Evolutionary conservation across 2,888 invertebrate species (phyloP).

Genomic region (Acanthosepion lycidas): DNA sequence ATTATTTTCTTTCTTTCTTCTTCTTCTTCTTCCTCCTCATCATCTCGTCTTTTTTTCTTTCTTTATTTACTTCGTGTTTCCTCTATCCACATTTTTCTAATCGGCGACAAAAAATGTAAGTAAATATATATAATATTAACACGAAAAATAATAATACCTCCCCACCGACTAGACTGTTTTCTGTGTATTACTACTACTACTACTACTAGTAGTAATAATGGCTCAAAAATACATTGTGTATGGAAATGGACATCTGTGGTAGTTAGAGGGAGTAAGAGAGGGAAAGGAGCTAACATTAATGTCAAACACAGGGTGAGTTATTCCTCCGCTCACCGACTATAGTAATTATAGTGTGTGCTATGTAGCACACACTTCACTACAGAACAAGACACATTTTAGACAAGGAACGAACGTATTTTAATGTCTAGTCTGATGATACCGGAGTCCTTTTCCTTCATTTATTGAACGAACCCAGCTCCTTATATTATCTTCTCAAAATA

Average conservation of each 20-base stretch:
- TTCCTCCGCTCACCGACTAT: not conserved
- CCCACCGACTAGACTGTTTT: too few species aligned
- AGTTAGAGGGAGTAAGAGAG: not conserved
- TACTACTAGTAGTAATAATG: not conserved
- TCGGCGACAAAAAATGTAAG: too few species aligned
- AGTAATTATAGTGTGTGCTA: conserved; percentile 25
- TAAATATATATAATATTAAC: not conserved
- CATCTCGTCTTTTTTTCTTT: too few species aligned
- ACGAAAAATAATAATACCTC: not conserved
- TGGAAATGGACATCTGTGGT: conserved; percentile 33
- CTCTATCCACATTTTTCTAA: too few species aligned
- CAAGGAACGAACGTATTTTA: not conserved
- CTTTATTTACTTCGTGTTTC: too few species aligned
- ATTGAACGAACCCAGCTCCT: not conserved
- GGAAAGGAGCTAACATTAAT: not conserved
- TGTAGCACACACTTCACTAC: conserved; percentile 2
- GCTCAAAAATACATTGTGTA: not conserved
- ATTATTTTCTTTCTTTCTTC: too few species aligned
- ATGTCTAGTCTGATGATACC: conserved; percentile 6
- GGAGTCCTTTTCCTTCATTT: not conserved
- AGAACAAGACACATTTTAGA: not conserved
- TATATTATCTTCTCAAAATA: not conserved
- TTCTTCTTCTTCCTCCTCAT: too few species aligned
- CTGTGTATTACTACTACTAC: not conserved
- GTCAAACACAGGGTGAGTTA: not conserved